These are phyloP conservation scores for Galeruca laticollis DNA, from an alignment of 2,888 invertebrate species.

Conservation along the genomic window DNA sequence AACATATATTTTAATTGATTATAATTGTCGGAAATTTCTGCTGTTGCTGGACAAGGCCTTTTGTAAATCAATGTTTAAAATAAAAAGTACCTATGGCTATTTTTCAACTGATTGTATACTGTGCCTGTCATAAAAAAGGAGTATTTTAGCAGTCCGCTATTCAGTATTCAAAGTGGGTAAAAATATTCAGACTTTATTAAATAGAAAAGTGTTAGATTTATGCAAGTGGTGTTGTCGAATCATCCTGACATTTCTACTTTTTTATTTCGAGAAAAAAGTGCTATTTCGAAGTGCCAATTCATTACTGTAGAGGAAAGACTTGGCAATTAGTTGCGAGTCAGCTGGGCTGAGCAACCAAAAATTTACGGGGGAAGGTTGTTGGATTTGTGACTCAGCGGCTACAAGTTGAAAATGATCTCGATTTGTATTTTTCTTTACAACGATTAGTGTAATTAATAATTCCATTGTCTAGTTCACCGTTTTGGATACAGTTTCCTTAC, in stretches of 20 bases:
- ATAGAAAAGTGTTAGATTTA: slow-evolving; percentile 48
- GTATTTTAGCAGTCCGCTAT: slow-evolving; percentile 61
- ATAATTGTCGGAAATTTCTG: slow-evolving; percentile 8
- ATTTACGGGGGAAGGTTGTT: slow-evolving; percentile 20
- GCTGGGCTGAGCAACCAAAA: slow-evolving; percentile 4
- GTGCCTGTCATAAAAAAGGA: slow-evolving; percentile 62
- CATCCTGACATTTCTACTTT: slow-evolving; percentile 19
- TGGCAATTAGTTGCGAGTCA: slow-evolving; percentile 26
- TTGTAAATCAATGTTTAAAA: slow-evolving; percentile 63
- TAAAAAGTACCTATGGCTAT: slow-evolving; percentile 60
- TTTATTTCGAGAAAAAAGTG: slow-evolving; percentile 56
- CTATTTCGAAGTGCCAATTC: slow-evolving; percentile 68
- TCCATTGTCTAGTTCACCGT: slow-evolving; percentile 37
- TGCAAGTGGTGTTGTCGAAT: slow-evolving; percentile 32
- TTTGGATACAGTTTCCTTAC: neutral
- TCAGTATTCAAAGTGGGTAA: slow-evolving; percentile 64
- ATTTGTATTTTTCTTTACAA: slow-evolving; percentile 62
- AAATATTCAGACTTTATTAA: slow-evolving; percentile 43
- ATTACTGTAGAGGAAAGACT: slow-evolving; percentile 56
- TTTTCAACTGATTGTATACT: slow-evolving; percentile 62
- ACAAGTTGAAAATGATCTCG: slow-evolving; percentile 61
- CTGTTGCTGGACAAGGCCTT: slow-evolving; percentile 32
- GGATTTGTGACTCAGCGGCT: slow-evolving; percentile 3
- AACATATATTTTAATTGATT: neutral
- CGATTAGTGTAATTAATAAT: slow-evolving; percentile 54